Evolutionary conservation across 2,113 vertebrate genomes (phyloP).

Genomic region (Halichoerus grypus): DNA sequence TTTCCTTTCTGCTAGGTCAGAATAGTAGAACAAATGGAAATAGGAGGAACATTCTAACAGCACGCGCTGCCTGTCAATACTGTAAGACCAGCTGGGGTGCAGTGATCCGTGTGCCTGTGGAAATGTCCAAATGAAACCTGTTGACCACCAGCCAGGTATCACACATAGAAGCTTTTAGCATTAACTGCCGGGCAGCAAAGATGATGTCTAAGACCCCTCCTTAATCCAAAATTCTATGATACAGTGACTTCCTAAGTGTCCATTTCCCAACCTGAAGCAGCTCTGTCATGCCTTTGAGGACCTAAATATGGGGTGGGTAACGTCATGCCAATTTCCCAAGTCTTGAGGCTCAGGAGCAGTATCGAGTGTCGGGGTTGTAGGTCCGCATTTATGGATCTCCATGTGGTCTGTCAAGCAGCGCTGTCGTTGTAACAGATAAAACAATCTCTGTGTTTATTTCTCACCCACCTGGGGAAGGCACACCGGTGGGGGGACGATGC

Average conservation of each 20-base stretch:
- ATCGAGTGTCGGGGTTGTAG: accelerated
- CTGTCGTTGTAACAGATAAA: neutral
- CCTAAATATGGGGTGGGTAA: neutral
- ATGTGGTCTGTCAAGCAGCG: neutral
- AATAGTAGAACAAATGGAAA: neutral
- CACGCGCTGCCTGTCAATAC: neutral
- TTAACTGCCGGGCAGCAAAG: neutral
- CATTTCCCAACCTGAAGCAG: neutral
- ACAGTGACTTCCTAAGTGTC: neutral
- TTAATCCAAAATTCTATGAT: neutral
- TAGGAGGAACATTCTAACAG: neutral
- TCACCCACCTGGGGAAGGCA: neutral
- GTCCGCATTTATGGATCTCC: neutral
- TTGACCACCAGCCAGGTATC: too few relatives aligned
- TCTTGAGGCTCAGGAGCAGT: accelerated
- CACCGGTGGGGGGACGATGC: too few relatives aligned
- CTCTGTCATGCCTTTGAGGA: neutral
- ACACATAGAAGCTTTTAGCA: neutral
- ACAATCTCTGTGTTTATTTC: neutral
- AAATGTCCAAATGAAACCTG: neutral
- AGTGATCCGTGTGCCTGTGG: accelerated
- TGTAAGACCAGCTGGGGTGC: neutral
- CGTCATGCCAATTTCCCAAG: accelerated
- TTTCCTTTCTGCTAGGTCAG: neutral
- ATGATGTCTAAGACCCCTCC: neutral